phyloP scores from a whole-genome alignment of 2,113 vertebrate genomes.

The Cephalopholis sonnerati region DNA sequence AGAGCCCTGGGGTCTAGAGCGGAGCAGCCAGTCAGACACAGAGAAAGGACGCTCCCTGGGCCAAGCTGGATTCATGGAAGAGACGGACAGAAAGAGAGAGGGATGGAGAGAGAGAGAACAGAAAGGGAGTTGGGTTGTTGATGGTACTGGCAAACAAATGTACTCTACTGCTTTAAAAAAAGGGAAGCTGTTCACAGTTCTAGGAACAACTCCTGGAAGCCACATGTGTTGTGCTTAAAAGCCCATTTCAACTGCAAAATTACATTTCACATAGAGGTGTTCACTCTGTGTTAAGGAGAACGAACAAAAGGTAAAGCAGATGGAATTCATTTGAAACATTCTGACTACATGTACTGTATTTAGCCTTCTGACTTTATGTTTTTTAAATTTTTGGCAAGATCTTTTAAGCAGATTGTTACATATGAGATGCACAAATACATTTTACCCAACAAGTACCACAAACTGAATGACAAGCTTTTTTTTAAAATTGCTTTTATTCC shows the following conservation, averaged over 20 bases:
- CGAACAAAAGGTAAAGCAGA: background rate
- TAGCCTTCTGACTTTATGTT: background rate
- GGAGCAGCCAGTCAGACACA: conserved; percentile 52
- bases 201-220: background rate
- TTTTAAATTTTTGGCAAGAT: too few relatives aligned
- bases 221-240: background rate
- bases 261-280: background rate
- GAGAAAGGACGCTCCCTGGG: conserved; percentile 24
- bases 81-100: background rate
- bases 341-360: background rate
- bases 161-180: conserved; percentile 15
- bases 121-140: conserved; percentile 8
- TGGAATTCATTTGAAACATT: background rate
- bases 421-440: background rate
- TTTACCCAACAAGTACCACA: background rate
- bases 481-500: too few relatives aligned
- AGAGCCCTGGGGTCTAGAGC: conserved; percentile 44
- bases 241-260: background rate
- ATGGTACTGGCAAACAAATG: conserved; percentile 29
- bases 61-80: conserved; percentile 43
- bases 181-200: background rate
- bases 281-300: background rate
- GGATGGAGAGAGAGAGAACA: conserved; percentile 22
- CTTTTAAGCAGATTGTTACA: background rate
- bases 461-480: background rate